Conservation (phyloP, 2,113 vertebrate genomes). For the Corydoras sp. region DNA sequence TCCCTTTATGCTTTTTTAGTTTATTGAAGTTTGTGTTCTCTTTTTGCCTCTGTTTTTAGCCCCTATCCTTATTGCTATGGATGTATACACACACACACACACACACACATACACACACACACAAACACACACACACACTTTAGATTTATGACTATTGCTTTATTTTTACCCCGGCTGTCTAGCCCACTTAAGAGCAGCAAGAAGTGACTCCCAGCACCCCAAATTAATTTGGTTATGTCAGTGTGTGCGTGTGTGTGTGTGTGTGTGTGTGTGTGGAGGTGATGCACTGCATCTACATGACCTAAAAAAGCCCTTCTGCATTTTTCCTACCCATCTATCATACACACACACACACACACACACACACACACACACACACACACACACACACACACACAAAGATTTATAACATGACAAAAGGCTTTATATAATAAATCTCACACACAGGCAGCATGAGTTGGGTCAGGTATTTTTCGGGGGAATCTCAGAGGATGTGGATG, state of each 20-base stretch:
- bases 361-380: slow-evolving; percentile 10
- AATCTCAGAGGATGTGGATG: not conserved
- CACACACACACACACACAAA: slow-evolving; percentile 22
- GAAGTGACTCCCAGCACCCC: slow-evolving; percentile 14
- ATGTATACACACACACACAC: no score
- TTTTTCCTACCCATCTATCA: slow-evolving; percentile 45
- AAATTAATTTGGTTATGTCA: slow-evolving; percentile 32
- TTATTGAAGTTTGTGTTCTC: no score
- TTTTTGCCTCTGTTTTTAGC: no score
- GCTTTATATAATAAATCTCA: slow-evolving; percentile 49
- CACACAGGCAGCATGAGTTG: slow-evolving; percentile 41
- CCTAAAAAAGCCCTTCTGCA: slow-evolving; percentile 61
- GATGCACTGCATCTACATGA: slow-evolving; percentile 59
- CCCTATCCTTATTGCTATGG: not conserved
- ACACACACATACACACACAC: no score
- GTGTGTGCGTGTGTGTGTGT: slow-evolving; percentile 22
- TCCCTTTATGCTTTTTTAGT: no score
- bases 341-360: slow-evolving; percentile 20
- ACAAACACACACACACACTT: not conserved
- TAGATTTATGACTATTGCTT: slow-evolving; percentile 53
- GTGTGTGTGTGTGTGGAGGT: slow-evolving; percentile 5
- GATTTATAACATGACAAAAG: slow-evolving; percentile 54
- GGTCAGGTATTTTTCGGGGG: slow-evolving; percentile 14
- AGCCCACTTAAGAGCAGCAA: slow-evolving; percentile 32
- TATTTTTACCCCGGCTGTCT: slow-evolving; percentile 27